Evolutionary conservation across 2,113 vertebrate genomes (phyloP).

Genomic region (Centrocercus urophasianus): DNA sequence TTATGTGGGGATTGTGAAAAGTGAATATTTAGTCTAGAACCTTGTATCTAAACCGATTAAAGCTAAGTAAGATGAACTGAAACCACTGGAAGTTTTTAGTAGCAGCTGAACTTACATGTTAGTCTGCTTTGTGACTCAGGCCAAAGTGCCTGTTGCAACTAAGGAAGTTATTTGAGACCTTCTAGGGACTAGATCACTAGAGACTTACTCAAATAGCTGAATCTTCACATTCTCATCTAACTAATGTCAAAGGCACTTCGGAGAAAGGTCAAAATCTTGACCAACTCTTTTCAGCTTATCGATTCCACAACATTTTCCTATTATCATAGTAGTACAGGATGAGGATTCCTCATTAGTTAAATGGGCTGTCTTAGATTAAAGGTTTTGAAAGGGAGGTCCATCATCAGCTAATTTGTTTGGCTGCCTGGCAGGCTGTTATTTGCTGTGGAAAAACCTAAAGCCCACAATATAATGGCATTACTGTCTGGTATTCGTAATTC

Average conservation of each 20-base stretch:
- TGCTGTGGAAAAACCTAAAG: conserved; percentile 65
- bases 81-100: conserved; percentile 5
- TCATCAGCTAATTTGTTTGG: conserved; percentile 68
- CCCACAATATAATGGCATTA: conserved; percentile 57
- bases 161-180: conserved; percentile 53
- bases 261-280: conserved; percentile 45
- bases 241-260: conserved; percentile 48
- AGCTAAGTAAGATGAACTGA: background rate
- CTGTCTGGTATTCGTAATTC: conserved; percentile 59
- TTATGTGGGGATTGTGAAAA: background rate
- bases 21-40: background rate
- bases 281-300: conserved; percentile 13
- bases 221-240: conserved; percentile 29
- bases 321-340: background rate
- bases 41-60: background rate
- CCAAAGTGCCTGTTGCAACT: conserved; percentile 38
- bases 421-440: conserved; percentile 54
- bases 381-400: conserved; percentile 48
- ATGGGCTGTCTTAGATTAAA: conserved; percentile 55
- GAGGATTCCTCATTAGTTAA: conserved; percentile 47
- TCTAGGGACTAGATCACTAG: conserved; percentile 26
- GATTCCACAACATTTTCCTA: conserved; percentile 7
- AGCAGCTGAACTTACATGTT: background rate
- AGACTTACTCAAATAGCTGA: conserved; percentile 11
- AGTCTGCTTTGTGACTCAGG: conserved; percentile 24